phyloP scores from a whole-genome alignment of 2,888 invertebrate species.

The Stenurella melanura region DNA sequence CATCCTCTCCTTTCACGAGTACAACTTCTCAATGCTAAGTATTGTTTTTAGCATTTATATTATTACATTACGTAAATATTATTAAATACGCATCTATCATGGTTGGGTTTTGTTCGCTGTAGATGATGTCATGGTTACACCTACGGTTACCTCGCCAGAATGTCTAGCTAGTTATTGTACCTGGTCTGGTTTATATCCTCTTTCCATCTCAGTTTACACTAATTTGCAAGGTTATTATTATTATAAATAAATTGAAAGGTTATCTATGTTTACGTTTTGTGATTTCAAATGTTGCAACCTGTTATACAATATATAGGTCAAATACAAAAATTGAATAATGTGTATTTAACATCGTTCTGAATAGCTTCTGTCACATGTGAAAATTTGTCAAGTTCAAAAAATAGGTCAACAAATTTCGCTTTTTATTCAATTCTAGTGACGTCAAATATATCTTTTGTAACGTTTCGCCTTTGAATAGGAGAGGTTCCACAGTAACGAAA shows the following conservation, averaged over 20 bases:
- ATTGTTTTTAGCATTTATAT: conserved; percentile 14
- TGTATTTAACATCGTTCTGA: no score
- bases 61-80: conserved; percentile 30
- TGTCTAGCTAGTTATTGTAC: conserved; percentile 42
- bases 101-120: conserved; percentile 13
- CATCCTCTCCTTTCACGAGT: conserved; percentile 30
- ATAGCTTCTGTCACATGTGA: no score
- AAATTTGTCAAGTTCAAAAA: no score
- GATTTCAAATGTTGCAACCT: background rate
- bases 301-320: background rate
- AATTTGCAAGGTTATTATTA: conserved; percentile 48
- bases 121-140: conserved; percentile 50
- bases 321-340: no score
- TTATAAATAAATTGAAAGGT: conserved; percentile 43
- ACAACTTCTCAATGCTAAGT: conserved; percentile 35
- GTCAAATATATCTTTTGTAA: no score
- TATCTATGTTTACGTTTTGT: conserved; percentile 45
- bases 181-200: conserved; percentile 34
- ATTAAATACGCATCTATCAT: conserved; percentile 13
- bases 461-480: no score
- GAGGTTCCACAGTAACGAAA: no score
- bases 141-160: conserved; percentile 49
- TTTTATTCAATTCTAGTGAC: no score
- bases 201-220: conserved; percentile 42
- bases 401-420: no score